These are phyloP conservation scores for Ophion slaviceki DNA, from an alignment of 2,888 invertebrate species.

Conservation along the genomic window DNA sequence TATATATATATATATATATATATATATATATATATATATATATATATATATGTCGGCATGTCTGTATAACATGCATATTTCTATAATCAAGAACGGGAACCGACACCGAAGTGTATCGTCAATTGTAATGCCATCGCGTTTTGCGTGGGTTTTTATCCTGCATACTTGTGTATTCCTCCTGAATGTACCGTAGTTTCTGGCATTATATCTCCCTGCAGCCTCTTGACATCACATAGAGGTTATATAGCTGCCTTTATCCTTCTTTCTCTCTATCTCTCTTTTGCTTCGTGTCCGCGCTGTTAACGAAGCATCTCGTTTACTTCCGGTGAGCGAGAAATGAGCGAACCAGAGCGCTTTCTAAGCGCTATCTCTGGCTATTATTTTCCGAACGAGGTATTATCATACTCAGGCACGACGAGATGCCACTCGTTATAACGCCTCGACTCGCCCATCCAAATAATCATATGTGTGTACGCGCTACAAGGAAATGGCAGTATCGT, in stretches of 20 bases:
- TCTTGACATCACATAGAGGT: conserved; percentile 39
- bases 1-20: neutral
- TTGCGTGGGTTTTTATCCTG: conserved; percentile 18
- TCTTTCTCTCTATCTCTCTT: conserved; percentile 19
- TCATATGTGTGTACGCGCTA: conserved; percentile 4
- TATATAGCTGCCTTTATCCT: conserved; percentile 4
- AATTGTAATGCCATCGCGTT: conserved; percentile 53
- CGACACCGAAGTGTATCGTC: conserved; percentile 51
- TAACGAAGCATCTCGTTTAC: conserved; percentile 39
- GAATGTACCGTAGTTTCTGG: conserved; percentile 43
- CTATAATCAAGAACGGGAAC: conserved; percentile 33
- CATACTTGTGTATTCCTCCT: conserved; percentile 7
- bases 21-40: neutral
- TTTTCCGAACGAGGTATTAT: conserved; percentile 51
- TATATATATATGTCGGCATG: neutral
- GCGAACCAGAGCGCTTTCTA: conserved; percentile 42
- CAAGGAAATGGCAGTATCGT: conserved; percentile 49
- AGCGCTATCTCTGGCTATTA: conserved; percentile 43
- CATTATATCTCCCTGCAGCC: conserved; percentile 31
- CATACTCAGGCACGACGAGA: conserved; percentile 39
- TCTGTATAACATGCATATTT: conserved; percentile 37
- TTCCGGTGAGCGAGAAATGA: conserved; percentile 48
- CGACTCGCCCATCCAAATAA: conserved; percentile 17
- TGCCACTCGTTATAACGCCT: conserved; percentile 46
- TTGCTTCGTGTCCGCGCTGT: conserved; percentile 1